Base-by-base conservation (phyloP, 2,113 vertebrate species). In the Pangasianodon hypophthalmus region DNA sequence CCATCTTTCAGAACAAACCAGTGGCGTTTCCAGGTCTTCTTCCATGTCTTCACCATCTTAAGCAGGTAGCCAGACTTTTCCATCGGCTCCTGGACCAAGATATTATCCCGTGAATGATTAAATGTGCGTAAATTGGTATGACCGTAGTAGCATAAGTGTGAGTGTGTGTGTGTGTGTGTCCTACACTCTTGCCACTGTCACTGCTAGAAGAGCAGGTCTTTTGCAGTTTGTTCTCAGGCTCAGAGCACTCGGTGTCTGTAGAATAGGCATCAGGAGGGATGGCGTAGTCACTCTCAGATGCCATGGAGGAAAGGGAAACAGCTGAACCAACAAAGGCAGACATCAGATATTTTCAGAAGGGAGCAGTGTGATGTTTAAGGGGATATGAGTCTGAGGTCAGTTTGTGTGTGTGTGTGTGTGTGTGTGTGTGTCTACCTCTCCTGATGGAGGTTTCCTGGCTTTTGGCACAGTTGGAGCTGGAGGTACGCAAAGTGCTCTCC, bases 1-100 rank as follows among this genome's bases (percentile, higher is more conserved):
- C 98, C 98, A 32, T 98, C 98, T 96, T 99, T 99, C 50, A 99
- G 97, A 88, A 99, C 97, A 93, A 99, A 99, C 98, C 98, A 99
- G 90, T 97, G 96, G 92, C 98, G 96, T 94, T 98, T 99, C 98
- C 98, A 99, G 24, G 97, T 97, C 93, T 98, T 98, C 92, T 98
- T 97, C 97, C 97, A 98, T 11, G 97, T 97, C 92, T 95, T 96
- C 14, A 98, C 96, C 98, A 99, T 98, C 96, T 99, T 99, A 92
- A 99, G 92, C 91, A 99, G 96, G 94, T 99, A 99, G 2, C 98
- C 98, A 44, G 98, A 99, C 95, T 99, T 99, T 95, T 99, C 98
- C 95, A 99, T 96, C 1, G 95, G 96, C 84, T 99, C 98, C 98
- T 99, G 89, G 10, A 88, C 29, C 73, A 82, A 60, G n/a, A 84